These are phyloP conservation scores for Tetranychus truncatus DNA, from an alignment of 2,888 invertebrate genomes.

Conservation along the genomic window DNA sequence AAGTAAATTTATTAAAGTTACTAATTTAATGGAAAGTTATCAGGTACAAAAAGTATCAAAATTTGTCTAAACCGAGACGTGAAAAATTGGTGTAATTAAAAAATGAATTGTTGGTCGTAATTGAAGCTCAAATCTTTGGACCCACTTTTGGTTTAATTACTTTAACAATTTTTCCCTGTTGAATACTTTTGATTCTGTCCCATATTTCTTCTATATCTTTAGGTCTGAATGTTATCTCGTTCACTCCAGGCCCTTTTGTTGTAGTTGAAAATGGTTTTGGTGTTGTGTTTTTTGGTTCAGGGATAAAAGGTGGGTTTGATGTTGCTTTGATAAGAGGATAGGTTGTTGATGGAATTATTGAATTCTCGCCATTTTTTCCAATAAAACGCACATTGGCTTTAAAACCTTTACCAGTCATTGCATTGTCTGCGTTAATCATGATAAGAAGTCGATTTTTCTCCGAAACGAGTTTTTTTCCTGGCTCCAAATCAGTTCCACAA, in stretches of 20 bases:
- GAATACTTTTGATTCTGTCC: neutral
- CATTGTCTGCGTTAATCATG: slow-evolving; percentile 5
- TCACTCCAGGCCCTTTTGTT: neutral
- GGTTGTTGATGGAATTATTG: neutral
- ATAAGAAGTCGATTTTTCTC: neutral
- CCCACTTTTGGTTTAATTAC: neutral
- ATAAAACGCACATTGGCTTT: slow-evolving; percentile 9
- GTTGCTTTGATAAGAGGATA: neutral
- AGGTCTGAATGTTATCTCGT: neutral
- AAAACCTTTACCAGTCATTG: slow-evolving; percentile 14
- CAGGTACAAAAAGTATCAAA: too few relatives aligned
- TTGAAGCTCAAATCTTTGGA: neutral
- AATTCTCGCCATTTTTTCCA: neutral
- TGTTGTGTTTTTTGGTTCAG: neutral
- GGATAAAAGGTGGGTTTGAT: neutral
- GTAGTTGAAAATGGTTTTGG: neutral
- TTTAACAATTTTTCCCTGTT: slow-evolving; percentile 5
- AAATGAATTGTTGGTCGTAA: neutral
- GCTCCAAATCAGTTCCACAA: slow-evolving; percentile 22
- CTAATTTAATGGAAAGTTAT: too few relatives aligned
- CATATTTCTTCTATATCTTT: neutral
- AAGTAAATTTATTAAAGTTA: too few relatives aligned
- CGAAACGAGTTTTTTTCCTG: slow-evolving; percentile 18
- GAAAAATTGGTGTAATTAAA: neutral
- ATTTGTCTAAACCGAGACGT: neutral